Base-by-base conservation (phyloP, 2,797 vertebrate genomes). In the Brachyrhaphis roseni region DNA sequence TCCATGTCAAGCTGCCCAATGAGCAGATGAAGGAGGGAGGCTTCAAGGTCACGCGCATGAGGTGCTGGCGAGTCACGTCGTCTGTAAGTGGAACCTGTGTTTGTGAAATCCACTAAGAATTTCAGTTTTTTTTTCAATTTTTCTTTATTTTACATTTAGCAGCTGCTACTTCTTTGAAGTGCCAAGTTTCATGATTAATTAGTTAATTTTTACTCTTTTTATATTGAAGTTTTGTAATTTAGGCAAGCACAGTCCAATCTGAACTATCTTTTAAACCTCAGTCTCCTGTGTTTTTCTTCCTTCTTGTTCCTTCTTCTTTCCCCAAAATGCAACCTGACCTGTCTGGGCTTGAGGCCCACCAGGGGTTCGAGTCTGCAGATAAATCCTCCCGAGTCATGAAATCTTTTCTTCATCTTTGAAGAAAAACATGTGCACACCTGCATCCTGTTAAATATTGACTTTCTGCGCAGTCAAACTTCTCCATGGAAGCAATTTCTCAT, bases 41-140 rank as follows among this genome's bases (percentile, higher is more conserved):
- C 94, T 99, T 99, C 95, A 99, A 99, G 92, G 98, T 99, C 81
- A 99, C 98, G 0, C 97, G 98, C 72, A 99, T 99, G 98, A 96
- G 98, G 71, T 99, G 98, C 92, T 99, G 98, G 98, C 93, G 98
- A 57, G 98, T 99, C 88, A 99, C 98, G 0, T 99, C 98, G 39
- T 99, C 97, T 78, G 98, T 99, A 95, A 98, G 98, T 97, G 71
- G 16, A 77, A 16, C 16, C 31, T 11, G 64, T 64, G 1, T 12
- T 36, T 74, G 36, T n/a, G 51, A 66, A 73, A 59, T 20, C n/a
- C 41, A n/a, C 7, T 1, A 59, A 12, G 34, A 16, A 47, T 12
- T 46, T 64, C 11, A 15, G 28, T 41, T 10, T 26, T 39, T 43
- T 15, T 15, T 34, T 18, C 2, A n/a, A n/a, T 59, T 31, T 34